Conservation (phyloP, 2,113 vertebrate genomes). For the Atrichornis clamosus region DNA sequence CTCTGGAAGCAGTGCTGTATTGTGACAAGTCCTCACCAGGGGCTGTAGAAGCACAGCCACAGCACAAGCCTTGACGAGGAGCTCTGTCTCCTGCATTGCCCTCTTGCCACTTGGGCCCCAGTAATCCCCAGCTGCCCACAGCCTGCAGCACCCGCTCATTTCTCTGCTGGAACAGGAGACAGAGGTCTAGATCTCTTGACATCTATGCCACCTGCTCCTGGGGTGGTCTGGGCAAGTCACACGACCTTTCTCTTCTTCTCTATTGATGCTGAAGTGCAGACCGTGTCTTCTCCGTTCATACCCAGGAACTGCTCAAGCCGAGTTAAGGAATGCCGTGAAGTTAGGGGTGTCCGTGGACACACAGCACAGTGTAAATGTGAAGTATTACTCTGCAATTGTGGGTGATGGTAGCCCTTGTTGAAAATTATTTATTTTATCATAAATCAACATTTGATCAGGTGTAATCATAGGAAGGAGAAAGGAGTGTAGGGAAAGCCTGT, state of each 20-base stretch:
- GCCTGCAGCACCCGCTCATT: background rate
- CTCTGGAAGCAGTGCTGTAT: background rate
- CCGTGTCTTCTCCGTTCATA: background rate
- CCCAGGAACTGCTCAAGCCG: background rate
- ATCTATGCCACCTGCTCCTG: background rate
- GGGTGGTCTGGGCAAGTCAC: background rate
- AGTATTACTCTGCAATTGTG: background rate
- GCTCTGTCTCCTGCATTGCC: background rate
- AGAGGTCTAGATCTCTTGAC: background rate
- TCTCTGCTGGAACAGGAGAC: background rate
- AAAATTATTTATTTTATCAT: background rate
- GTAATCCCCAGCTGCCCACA: background rate
- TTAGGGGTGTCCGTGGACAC: background rate
- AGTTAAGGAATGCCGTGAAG: background rate
- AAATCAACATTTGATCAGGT: background rate
- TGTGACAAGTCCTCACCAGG: background rate
- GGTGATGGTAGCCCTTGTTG: background rate
- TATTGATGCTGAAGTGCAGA: background rate
- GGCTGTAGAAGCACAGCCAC: background rate
- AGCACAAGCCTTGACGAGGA: accelerated
- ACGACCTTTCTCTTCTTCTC: background rate
- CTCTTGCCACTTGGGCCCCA: accelerated
- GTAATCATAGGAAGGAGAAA: background rate
- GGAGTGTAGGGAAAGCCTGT: background rate
- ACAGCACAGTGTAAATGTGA: background rate